Base-by-base conservation (phyloP, 2,888 invertebrate species). In the Pegoplata infirma region DNA sequence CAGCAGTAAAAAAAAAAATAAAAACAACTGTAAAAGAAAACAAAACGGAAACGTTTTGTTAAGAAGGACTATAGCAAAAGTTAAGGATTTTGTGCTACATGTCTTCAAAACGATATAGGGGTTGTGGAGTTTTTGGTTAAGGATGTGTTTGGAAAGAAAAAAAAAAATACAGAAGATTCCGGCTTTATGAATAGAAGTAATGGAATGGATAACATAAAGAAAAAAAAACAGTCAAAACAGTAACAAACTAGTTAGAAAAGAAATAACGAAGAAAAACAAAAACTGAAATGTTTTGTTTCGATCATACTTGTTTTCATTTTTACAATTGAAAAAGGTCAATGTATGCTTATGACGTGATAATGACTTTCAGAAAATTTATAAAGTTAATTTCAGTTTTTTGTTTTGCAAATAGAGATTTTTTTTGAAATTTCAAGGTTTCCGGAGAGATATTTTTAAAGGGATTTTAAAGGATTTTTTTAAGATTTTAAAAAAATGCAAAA, bases 41-140 rank as follows among this genome's bases (percentile, higher is more conserved):
- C 32, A 53, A 17, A 76, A 79, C 79, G 79, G 75, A 79, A 75
- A 75, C 66, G 79, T 79, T 79, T 79, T 79, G 71, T 63, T 71
- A 71, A 66, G 44, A n/a, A n/a, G n/a, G n/a, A 55, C 49, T 28
- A 36, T 8, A 32, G 25, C 44, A 55, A 56, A 17, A n/a, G 69
- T 47, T 44, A 46, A 28, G 46, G 61, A 36, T 53, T 51, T n/a
- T 58, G 17, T 55, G 16, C 14, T 49, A 61, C 46, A 53, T 51
- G 32, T 58, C 8, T 21, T 16, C 58, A 2, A 40, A 40, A 36
- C 4, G 36, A 10, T n/a, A 36, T 12, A 8, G 12, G 4, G 12
- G 12, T 2, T 6, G 36, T n/a, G 1, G 12, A 4, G 36, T 12
- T n/a, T 3, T 3, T 36, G n/a, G 36, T 40, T n/a, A 40, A 40